phyloP scores from a whole-genome alignment of 2,888 invertebrate species.

The Aethes cnicana region DNA sequence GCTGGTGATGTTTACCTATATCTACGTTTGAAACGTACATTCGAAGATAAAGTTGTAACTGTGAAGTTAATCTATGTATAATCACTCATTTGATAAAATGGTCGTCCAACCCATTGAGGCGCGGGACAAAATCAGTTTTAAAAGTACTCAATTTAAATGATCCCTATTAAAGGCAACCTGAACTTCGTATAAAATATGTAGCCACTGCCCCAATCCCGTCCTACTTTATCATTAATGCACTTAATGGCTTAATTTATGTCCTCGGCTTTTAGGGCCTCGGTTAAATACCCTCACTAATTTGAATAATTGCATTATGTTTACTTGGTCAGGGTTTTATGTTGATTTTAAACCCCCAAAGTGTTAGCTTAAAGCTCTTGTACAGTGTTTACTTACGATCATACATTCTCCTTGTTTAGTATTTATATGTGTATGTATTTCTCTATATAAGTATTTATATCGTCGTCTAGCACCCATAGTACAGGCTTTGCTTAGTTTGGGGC shows the following conservation, averaged over 20 bases:
- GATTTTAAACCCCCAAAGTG: conserved; percentile 1
- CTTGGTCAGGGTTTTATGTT: conserved; percentile 30
- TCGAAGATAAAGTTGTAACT: not conserved
- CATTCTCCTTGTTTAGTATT: too few species aligned
- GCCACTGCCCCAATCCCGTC: conserved; percentile 24
- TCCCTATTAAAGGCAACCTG: conserved; percentile 15
- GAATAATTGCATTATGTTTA: conserved; percentile 42
- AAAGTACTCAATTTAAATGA: conserved; percentile 13
- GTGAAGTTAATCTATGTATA: not conserved
- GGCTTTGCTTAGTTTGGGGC: too few species aligned
- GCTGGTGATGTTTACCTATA: too few species aligned
- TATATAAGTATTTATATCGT: too few species aligned
- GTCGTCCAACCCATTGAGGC: not conserved
- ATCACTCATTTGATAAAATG: not conserved
- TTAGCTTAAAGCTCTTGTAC: not conserved
- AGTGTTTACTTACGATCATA: too few species aligned
- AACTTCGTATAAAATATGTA: conserved; percentile 25
- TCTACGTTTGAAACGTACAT: too few species aligned
- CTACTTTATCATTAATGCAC: conserved; percentile 53
- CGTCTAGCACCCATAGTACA: too few species aligned
- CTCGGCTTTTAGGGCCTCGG: conserved; percentile 43
- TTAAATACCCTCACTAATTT: conserved; percentile 44
- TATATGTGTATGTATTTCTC: too few species aligned
- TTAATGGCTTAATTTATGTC: conserved; percentile 55
- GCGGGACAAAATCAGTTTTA: not conserved